Evolutionary conservation across 2,113 vertebrate species (phyloP).

Genomic region (Leucosticte australis): DNA sequence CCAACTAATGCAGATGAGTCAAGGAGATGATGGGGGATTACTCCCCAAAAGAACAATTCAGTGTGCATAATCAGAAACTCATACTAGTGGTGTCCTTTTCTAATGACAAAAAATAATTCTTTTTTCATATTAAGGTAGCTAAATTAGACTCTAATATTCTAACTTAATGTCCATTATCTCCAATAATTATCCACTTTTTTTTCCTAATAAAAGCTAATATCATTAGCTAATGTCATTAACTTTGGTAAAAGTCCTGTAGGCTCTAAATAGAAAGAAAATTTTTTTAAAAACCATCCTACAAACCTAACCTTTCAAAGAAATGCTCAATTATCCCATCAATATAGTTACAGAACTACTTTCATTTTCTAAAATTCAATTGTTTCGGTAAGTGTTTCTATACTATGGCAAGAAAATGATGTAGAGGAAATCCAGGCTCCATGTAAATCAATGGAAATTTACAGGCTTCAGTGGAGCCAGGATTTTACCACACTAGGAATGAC

Average conservation of each 20-base stretch:
- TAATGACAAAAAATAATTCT: neutral
- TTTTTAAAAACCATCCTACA: neutral
- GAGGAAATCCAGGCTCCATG: neutral
- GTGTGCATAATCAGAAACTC: neutral
- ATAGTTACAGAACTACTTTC: neutral
- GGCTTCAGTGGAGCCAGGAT: neutral
- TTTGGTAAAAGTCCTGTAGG: neutral
- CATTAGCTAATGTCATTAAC: neutral
- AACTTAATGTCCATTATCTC: neutral
- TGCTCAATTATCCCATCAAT: neutral
- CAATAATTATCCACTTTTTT: neutral
- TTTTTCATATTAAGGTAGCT: neutral
- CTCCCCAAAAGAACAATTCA: neutral
- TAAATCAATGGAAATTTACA: conserved; percentile 37
- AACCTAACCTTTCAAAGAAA: neutral
- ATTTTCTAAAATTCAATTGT: neutral
- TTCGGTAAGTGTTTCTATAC: neutral
- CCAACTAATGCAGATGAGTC: neutral
- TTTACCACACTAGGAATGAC: neutral
- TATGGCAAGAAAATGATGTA: neutral
- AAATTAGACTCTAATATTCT: neutral
- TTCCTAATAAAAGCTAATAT: neutral
- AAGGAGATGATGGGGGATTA: neutral
- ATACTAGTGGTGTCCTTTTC: neutral
- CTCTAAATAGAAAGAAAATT: neutral